Evolutionary conservation across 2,888 invertebrate genomes (phyloP), one percentile per base, ranked within the genome.

Genomic region (Chymomyza fuscimana): DNA sequence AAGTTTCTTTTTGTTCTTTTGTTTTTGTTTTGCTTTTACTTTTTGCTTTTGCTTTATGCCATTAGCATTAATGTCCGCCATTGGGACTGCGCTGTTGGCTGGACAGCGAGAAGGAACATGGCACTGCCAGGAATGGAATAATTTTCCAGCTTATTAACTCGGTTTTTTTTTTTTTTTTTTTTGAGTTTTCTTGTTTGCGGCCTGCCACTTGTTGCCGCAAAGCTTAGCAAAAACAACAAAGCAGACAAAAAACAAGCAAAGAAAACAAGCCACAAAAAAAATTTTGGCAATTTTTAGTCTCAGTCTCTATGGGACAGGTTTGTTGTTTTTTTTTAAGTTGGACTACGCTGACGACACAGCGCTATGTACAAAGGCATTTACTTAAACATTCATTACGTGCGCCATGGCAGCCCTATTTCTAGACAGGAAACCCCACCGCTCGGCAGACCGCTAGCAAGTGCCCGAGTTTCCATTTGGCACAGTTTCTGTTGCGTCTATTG

Each of bases 71-170:
- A 82, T 71, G 80, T 70, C 70, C 9, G 73, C 71, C 78, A 73
- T 72, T 70, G 72, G 71, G 19, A 58, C 19, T 32, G 7, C 32
- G 29, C 58, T 22, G 58, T 58, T 19, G 19, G 70, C 66, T 70
- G 68, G 69, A 67, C 72, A 78, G 58, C 0, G 58, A 22, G 6
- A 2, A 5, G 7, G 7, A 9, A 9, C 9, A 9, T 32, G 32
- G 32, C 32, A 12, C 40, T 46, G 40, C 40, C 58, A 58, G 25
- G 15, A 25, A 58, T 58, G 58, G 22, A 22, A 19, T 22, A 75
- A 84, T 82, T 82, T 82, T 87, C 72, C 82, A 74, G 78, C 76
- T 72, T 77, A 85, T 87, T 82, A 87, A 85, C 82, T 85, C 40
- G 72, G 68, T 54, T 5, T 32, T 32, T 32, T 3, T 32, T 32